These are phyloP conservation scores for Tetragnatha versicolor DNA, from an alignment of 1,140 invertebrate genomes.

Conservation along the genomic window DNA sequence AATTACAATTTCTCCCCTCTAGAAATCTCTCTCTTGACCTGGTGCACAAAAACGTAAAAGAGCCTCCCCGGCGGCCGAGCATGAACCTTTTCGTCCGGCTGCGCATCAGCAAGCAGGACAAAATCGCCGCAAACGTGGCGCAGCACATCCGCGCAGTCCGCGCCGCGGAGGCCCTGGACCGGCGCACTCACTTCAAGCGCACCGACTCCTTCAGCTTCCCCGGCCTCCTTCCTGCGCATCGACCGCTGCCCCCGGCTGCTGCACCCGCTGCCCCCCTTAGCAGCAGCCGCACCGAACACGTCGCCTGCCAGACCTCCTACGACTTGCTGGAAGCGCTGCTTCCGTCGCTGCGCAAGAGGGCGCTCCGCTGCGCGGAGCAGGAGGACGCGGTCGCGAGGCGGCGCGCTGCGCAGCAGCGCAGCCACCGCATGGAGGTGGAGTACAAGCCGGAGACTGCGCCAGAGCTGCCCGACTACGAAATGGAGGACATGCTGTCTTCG, in stretches of 20 bases:
- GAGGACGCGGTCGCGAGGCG: conserved; percentile 15
- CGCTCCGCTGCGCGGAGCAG: conserved; percentile 42
- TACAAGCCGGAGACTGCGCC: conserved; percentile 27
- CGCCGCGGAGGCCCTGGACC: conserved; percentile 59
- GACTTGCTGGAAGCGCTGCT: conserved; percentile 57
- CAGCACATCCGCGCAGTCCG: conserved; percentile 59
- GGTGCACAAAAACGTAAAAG: conserved; percentile 39
- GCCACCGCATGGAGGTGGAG: conserved; percentile 41
- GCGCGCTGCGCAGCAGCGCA: background rate
- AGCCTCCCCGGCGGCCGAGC: conserved; percentile 27
- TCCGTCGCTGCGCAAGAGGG: conserved; percentile 37
- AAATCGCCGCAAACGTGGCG: conserved; percentile 58
- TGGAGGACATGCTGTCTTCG: conserved; percentile 42
- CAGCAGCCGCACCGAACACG: conserved; percentile 49
- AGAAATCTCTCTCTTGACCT: conserved; percentile 58
- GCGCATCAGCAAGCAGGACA: conserved; percentile 58
- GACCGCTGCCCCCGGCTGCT: conserved; percentile 42
- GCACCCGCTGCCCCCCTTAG: conserved; percentile 21
- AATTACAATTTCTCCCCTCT: too few relatives aligned
- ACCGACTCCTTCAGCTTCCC: conserved; percentile 44
- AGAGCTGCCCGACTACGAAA: conserved; percentile 36
- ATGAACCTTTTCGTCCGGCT: conserved; percentile 58
- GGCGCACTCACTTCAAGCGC: conserved; percentile 53
- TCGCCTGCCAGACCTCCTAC: conserved; percentile 56
- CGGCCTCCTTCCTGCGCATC: conserved; percentile 38